Percentiles rank a stretch among this genome's conserved stretches.
Conservation (phyloP, 1,140 invertebrate genomes). For the Danaus plexippus region DNA sequence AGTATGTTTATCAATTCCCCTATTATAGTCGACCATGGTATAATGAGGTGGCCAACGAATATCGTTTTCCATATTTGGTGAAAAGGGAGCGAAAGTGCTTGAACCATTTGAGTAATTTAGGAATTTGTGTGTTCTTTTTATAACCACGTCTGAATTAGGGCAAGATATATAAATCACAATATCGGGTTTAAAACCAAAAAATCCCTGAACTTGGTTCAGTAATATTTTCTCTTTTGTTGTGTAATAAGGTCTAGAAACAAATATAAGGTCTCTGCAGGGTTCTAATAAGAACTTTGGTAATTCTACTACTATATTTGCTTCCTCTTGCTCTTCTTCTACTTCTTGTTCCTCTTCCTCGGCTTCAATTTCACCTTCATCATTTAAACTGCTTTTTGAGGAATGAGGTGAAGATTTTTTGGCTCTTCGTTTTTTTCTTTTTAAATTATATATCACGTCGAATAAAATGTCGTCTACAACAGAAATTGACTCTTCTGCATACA, state of each 20-base stretch:
- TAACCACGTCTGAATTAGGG: slow-evolving; percentile 67
- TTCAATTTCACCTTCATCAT: slow-evolving; percentile 34
- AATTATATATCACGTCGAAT: slow-evolving; percentile 52
- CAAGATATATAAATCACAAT: slow-evolving; percentile 72
- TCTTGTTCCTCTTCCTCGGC: slow-evolving; percentile 36
- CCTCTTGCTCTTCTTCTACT: slow-evolving; percentile 33
- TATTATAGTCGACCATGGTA: slow-evolving; percentile 32
- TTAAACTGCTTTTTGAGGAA: slow-evolving; percentile 31
- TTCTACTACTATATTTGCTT: slow-evolving; percentile 31
- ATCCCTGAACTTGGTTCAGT: slow-evolving; percentile 38
- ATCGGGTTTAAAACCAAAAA: slow-evolving; percentile 61
- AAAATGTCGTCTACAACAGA: slow-evolving; percentile 57
- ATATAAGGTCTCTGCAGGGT: slow-evolving; percentile 36
- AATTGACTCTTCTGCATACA: slow-evolving; percentile 66
- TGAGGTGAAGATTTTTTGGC: slow-evolving; percentile 15
- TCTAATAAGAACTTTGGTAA: slow-evolving; percentile 54
- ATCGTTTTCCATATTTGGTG: slow-evolving; percentile 27
- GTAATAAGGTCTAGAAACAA: slow-evolving; percentile 26
- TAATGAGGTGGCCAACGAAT: slow-evolving; percentile 49
- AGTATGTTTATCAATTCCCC: slow-evolving; percentile 30
- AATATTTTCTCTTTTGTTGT: slow-evolving; percentile 33
- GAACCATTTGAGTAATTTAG: slow-evolving; percentile 53
- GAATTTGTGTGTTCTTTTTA: slow-evolving; percentile 56
- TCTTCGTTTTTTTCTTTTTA: slow-evolving; percentile 47
- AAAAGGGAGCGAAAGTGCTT: slow-evolving; percentile 34